These are phyloP conservation scores for Paedocypris sp. DNA, from an alignment of 2,113 vertebrate genomes.

Conservation along the genomic window DNA sequence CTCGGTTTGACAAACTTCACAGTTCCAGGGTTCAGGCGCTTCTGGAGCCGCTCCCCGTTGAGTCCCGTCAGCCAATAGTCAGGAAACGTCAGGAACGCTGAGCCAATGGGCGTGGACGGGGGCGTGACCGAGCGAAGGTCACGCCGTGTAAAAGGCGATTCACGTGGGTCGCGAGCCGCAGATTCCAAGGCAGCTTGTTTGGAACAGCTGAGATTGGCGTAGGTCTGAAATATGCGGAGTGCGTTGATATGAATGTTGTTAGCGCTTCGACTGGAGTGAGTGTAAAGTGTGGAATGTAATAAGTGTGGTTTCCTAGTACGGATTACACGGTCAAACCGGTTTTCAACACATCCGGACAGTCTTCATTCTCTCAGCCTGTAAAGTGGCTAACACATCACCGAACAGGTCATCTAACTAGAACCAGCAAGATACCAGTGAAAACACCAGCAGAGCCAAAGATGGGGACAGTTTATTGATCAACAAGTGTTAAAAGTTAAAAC, in stretches of 20 bases:
- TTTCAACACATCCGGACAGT: too few relatives aligned
- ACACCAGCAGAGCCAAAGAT: background rate
- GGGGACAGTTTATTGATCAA: conserved; percentile 33
- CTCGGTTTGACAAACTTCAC: conserved; percentile 15
- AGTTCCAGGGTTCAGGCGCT: conserved; percentile 4
- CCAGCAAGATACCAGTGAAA: background rate
- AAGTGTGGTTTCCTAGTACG: too few relatives aligned
- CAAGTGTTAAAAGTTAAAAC: background rate
- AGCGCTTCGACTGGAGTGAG: too few relatives aligned
- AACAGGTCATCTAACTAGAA: too few relatives aligned
- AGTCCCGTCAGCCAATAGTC: background rate
- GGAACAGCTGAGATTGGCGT: background rate
- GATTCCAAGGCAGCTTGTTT: conserved; percentile 14
- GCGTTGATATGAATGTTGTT: too few relatives aligned
- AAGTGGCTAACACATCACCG: too few relatives aligned
- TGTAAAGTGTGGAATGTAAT: too few relatives aligned
- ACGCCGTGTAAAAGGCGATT: background rate
- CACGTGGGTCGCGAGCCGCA: conserved; percentile 2
- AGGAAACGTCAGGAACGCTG: background rate
- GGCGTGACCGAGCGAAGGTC: conserved; percentile 20
- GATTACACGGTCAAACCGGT: background rate
- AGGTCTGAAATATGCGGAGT: background rate
- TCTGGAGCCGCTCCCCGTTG: conserved; percentile 7
- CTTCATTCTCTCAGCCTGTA: too few relatives aligned
- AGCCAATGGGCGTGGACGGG: conserved; percentile 7